phyloP scores from a whole-genome alignment of 2,888 invertebrate genomes.

The Caenorhabditis afra region DNA sequence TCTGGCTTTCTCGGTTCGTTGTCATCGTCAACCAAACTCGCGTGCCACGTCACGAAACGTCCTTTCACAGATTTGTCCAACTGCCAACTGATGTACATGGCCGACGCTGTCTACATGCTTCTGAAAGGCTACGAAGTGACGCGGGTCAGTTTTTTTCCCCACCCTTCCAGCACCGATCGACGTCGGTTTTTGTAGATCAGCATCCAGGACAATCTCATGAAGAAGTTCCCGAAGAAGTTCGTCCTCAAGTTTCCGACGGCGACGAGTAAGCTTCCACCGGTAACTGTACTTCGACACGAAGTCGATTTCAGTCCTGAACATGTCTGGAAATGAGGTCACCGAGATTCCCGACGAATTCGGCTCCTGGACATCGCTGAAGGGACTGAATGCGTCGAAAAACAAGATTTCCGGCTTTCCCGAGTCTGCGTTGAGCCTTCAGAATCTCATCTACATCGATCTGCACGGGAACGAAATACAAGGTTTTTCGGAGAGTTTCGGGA shows the following conservation, averaged over 20 bases:
- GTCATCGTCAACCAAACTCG: neutral
- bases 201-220: constrained; percentile 70
- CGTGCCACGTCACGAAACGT: neutral
- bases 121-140: constrained; percentile 69
- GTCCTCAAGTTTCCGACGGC: constrained; percentile 72
- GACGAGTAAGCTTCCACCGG: constrained; percentile 54
- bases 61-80: constrained; percentile 72
- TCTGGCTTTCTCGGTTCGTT: constrained; percentile 73
- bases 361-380: constrained; percentile 69
- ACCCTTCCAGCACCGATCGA: neutral
- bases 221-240: constrained; percentile 77
- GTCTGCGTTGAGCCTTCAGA: constrained; percentile 57
- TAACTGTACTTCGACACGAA: no score
- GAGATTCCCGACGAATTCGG: constrained; percentile 72
- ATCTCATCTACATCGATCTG: constrained; percentile 70
- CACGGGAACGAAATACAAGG: constrained; percentile 70
- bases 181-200: constrained; percentile 48
- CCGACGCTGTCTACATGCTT: constrained; percentile 77
- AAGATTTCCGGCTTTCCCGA: constrained; percentile 69
- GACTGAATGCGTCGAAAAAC: constrained; percentile 71
- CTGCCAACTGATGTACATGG: constrained; percentile 76
- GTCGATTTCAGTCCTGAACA: constrained; percentile 74
- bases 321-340: constrained; percentile 70
- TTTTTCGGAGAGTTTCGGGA: constrained; percentile 16
- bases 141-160: constrained; percentile 20